A percentile compares a stretch with the other conserved stretches of the same genome.
These are phyloP conservation scores for Ailuropoda melanoleuca DNA, from an alignment of 2,113 vertebrate genomes.

Conservation along the genomic window DNA sequence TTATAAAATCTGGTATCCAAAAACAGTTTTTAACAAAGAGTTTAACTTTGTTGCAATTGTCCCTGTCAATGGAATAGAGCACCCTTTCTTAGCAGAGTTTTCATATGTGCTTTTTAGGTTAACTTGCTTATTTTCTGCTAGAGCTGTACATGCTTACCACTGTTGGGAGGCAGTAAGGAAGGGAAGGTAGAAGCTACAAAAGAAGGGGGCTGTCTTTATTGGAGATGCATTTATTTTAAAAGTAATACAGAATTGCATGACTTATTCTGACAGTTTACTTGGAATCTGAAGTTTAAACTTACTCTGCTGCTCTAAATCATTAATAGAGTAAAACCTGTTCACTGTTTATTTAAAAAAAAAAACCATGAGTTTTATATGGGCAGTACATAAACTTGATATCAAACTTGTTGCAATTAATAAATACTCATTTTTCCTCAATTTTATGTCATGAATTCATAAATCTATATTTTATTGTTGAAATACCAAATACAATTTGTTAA, in stretches of 20 bases:
- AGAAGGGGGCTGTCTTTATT: not conserved
- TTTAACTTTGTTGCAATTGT: not conserved
- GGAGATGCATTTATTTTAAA: not conserved
- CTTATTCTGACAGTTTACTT: constrained; percentile 14
- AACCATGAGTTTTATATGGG: not conserved
- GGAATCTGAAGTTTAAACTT: not conserved
- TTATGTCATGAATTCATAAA: constrained; percentile 37
- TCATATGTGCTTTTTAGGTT: not conserved
- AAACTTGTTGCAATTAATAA: not conserved
- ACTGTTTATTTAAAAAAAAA: not conserved
- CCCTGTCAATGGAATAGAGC: not conserved
- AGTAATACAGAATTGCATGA: not conserved
- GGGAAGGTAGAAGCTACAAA: not conserved
- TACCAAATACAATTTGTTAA: constrained; percentile 64
- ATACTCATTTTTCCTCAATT: not conserved
- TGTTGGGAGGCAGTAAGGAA: not conserved
- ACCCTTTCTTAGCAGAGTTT: not conserved
- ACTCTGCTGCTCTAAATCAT: not conserved
- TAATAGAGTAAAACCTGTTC: not conserved
- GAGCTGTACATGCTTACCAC: not conserved
- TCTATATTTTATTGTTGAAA: constrained; percentile 53
- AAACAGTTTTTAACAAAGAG: not conserved
- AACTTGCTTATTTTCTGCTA: not conserved
- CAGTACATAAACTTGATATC: not conserved
- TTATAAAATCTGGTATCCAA: not conserved